These are phyloP conservation scores for Pyrrhia umbra DNA, from an alignment of 2,888 invertebrate species.

Conservation along the genomic window DNA sequence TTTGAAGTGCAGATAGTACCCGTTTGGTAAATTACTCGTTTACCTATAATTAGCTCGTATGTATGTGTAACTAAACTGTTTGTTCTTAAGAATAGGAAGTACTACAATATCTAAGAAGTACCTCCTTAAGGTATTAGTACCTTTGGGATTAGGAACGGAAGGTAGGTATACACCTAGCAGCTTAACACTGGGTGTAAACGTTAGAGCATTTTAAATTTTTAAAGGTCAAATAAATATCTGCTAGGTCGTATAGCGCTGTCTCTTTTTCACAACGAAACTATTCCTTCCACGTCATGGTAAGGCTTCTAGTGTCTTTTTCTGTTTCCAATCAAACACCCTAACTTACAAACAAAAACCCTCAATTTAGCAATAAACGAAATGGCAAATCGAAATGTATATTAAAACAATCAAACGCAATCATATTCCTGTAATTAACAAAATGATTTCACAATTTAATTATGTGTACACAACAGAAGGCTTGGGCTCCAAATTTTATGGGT, in stretches of 20 bases:
- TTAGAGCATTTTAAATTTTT: too few relatives aligned
- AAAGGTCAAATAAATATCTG: too few relatives aligned
- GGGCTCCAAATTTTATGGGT: constrained; percentile 59
- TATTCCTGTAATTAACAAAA: constrained; percentile 64
- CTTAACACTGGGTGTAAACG: too few relatives aligned
- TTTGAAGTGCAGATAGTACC: constrained; percentile 36
- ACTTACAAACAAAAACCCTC: constrained; percentile 12
- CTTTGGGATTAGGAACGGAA: too few relatives aligned
- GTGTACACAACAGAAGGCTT: constrained; percentile 35
- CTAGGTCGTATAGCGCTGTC: too few relatives aligned
- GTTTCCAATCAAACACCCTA: neutral
- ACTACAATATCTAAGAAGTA: too few relatives aligned
- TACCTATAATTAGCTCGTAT: neutral
- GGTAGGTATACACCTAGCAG: too few relatives aligned
- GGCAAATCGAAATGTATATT: constrained; percentile 49
- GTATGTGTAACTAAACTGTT: neutral
- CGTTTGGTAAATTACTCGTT: constrained; percentile 14
- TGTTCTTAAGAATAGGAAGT: too few relatives aligned
- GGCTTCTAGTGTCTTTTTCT: too few relatives aligned
- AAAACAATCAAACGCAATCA: constrained; percentile 60
- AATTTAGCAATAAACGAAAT: constrained; percentile 41
- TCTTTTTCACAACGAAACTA: too few relatives aligned
- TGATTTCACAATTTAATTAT: constrained; percentile 66
- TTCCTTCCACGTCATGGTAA: too few relatives aligned
- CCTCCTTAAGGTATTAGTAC: too few relatives aligned